Conservation (phyloP, 1,140 invertebrate species). For the Drosophila teissieri region DNA sequence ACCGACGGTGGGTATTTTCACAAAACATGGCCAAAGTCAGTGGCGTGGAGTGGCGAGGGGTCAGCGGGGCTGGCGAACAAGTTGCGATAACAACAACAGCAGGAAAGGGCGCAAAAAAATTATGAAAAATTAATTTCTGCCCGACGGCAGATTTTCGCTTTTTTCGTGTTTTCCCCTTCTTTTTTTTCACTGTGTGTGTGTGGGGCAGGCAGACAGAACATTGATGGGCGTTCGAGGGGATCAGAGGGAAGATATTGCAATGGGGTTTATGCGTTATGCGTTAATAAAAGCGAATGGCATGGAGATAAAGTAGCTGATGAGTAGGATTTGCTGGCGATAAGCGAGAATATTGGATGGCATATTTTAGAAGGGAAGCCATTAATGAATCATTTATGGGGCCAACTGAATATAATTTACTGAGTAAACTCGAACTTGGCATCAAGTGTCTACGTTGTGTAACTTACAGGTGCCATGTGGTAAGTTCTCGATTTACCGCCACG, state of each 20-base stretch:
- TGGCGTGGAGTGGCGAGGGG: conserved; percentile 8
- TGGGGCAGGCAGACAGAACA: conserved; percentile 68
- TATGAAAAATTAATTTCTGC: conserved; percentile 83
- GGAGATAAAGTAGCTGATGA: conserved; percentile 25
- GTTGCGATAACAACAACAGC: conserved; percentile 73
- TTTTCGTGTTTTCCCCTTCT: conserved; percentile 30
- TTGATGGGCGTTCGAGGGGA: conserved; percentile 60
- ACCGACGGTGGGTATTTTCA: conserved; percentile 34
- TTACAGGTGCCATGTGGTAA: no score
- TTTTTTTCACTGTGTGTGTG: neutral
- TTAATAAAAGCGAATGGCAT: conserved; percentile 48
- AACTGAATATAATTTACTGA: no score
- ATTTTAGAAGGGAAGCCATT: neutral
- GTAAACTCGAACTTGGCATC: no score
- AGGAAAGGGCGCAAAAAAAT: conserved; percentile 78
- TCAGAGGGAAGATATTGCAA: conserved; percentile 9
- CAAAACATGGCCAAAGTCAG: conserved; percentile 57
- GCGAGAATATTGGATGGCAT: neutral
- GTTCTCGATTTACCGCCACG: conserved; percentile 15
- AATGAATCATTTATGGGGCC: no score
- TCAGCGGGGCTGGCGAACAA: conserved; percentile 54
- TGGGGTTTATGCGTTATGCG: conserved; percentile 51
- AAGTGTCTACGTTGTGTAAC: no score
- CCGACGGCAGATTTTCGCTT: conserved; percentile 68
- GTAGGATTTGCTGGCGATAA: conserved; percentile 20